A percentile compares a stretch with the other conserved stretches of the same genome.
These are phyloP conservation scores for Grantiella picta DNA, from an alignment of 2,113 vertebrate species.

Conservation along the genomic window DNA sequence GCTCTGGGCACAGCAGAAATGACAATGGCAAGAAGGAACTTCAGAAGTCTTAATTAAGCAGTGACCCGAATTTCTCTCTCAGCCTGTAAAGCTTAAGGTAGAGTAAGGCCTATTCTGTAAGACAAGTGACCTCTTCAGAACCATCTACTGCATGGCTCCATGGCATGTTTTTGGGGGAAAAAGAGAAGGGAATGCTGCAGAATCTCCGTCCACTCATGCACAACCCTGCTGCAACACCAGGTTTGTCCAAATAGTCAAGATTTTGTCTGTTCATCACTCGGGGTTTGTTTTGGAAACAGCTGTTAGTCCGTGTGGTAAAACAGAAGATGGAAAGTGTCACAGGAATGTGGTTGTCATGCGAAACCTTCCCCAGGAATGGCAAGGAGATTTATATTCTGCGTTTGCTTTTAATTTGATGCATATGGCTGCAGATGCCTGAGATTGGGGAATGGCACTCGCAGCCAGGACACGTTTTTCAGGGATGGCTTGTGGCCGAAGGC, in stretches of 20 bases:
- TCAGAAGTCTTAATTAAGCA: not conserved
- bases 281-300: conserved; percentile 67
- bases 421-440: conserved; percentile 25
- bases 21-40: not conserved
- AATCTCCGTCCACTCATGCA: not conserved
- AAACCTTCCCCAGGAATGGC: conserved; percentile 53
- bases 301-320: conserved; percentile 34
- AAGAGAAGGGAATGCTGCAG: not conserved
- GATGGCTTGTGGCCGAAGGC: not conserved
- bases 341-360: conserved; percentile 55
- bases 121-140: not conserved
- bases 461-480: conserved; percentile 6
- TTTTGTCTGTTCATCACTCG: not conserved
- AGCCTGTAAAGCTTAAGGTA: not conserved
- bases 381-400: conserved; percentile 25
- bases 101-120: not conserved
- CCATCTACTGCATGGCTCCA: rapidly evolving
- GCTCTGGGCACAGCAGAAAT: not conserved
- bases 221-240: not conserved
- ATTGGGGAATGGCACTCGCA: not conserved
- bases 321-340: conserved; percentile 62
- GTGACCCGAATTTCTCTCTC: not conserved
- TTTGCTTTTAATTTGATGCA: conserved; percentile 58
- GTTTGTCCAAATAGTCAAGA: not conserved
- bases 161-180: not conserved